Base-by-base conservation (phyloP, 2,797 vertebrate species). In the Cryptoprocta ferox region DNA sequence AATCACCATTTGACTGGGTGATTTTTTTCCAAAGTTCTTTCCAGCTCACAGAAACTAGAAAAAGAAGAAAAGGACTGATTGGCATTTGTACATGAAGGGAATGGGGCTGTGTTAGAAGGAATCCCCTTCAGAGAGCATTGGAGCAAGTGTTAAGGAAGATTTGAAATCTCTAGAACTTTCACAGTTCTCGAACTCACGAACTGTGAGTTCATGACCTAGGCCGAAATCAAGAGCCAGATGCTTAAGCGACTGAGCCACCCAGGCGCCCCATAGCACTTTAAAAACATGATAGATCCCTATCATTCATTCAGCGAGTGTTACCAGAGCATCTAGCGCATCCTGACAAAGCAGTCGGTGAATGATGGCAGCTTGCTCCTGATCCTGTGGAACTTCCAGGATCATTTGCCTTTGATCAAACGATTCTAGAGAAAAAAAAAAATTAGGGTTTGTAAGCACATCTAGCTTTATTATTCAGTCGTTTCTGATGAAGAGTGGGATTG, bases 1-100 rank as follows among this genome's bases (percentile, higher is more conserved):
- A 59, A 59, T 59, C 56, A 3, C 56, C 21, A 24, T 93, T 39
- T 30, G 71, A 63, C 12, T 53, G 26, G 26, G 48, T 61, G 65
- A 30, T 88, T 85, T 96, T 96, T 59, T 92, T 30, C 84, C 30
- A 24, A 89, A 89, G 56, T 86, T 89, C 26, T 81, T 92, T 73
- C 32, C 35, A 87, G 79, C 3, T 78, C 50, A 65, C 37, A 66
- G 56, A 91, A 91, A 73, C 71, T 61, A 78, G 80, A 21, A 83
- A 83, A 87, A 84, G 42, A 86, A 91, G 32, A 42, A 78, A 87
- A 82, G 53, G 26, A 79, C 18, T 79, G 42, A 73, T 18, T 59
- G n/a, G 12, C 21, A 53, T 21, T 6, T 10, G 10, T 10, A 50
- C 6, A 26, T 26, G 56, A n/a, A 86, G 35, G 15, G 37, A 85